A percentile compares a stretch with the other conserved stretches of the same genome.
Conservation (phyloP, 2,797 vertebrate species). For the Arremon aurantiirostris region DNA sequence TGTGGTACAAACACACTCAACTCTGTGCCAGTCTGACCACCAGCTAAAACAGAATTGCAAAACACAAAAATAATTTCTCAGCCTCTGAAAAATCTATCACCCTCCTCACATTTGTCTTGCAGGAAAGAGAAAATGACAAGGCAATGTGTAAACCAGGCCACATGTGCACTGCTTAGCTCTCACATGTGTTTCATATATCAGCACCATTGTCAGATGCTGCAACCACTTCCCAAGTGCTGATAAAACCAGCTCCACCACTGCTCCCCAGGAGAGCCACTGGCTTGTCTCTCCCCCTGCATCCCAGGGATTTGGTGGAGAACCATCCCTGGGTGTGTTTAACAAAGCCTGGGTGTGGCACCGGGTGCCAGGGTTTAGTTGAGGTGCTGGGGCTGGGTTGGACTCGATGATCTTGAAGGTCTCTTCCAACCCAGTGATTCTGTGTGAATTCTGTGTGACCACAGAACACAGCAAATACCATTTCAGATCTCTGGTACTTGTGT, state of each 20-base stretch:
- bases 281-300: neutral
- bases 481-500: fast-evolving
- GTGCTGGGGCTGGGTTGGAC: neutral
- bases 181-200: constrained; percentile 13
- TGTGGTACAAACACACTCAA: neutral
- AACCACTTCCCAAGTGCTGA: neutral
- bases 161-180: neutral
- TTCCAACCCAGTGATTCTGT: neutral
- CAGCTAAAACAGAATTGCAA: neutral
- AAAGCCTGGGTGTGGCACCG: neutral
- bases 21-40: neutral
- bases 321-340: neutral
- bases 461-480: neutral
- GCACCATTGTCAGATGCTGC: neutral
- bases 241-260: neutral
- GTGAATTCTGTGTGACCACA: neutral
- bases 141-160: constrained; percentile 7
- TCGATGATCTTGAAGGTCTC: neutral
- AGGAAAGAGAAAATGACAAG: neutral
- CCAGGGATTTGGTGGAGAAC: neutral
- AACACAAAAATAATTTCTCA: neutral
- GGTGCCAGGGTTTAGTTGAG: neutral
- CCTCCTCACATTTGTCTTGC: constrained; percentile 13
- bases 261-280: neutral
- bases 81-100: neutral